These are phyloP conservation scores for Venustaconcha ellipsiformis DNA, from an alignment of 1,140 invertebrate species.

Conservation along the genomic window DNA sequence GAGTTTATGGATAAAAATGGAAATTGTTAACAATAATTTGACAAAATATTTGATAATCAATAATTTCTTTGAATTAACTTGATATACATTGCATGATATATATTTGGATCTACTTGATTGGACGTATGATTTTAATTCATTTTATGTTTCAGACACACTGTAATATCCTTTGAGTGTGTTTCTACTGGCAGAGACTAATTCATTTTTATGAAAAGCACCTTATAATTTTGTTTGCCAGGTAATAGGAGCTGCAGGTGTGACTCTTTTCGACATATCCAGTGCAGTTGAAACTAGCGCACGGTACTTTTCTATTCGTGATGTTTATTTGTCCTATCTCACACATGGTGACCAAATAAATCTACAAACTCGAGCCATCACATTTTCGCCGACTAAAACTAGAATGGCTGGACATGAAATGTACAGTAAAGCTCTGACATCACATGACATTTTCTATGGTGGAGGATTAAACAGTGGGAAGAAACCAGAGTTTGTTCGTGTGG, in stretches of 20 bases:
- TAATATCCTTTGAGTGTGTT: background rate
- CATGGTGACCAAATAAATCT: slow-evolving; percentile 37
- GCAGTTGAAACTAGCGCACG: background rate
- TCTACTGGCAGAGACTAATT: background rate
- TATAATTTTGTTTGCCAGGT: slow-evolving; percentile 21
- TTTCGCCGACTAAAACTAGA: slow-evolving; percentile 37
- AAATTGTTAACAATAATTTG: no score
- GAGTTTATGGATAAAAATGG: no score
- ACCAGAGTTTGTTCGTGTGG: slow-evolving; percentile 37
- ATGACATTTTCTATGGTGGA: slow-evolving; percentile 47
- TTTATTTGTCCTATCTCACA: slow-evolving; percentile 37
- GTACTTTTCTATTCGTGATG: slow-evolving; percentile 31
- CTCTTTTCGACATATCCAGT: slow-evolving; percentile 33
- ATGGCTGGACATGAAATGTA: slow-evolving; percentile 49
- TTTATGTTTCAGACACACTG: no score
- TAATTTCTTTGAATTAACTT: no score
- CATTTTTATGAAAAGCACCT: background rate
- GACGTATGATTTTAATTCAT: no score
- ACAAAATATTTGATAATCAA: no score
- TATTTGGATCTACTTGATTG: no score
- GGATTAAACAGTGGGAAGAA: slow-evolving; percentile 10
- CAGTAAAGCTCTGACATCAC: slow-evolving; percentile 32
- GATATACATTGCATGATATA: no score
- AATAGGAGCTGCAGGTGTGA: slow-evolving; percentile 32
- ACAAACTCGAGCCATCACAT: slow-evolving; percentile 33